Evolutionary conservation across 64 coral and sea anemone species (phyloP).

Genomic region (Anthopleura sola): DNA sequence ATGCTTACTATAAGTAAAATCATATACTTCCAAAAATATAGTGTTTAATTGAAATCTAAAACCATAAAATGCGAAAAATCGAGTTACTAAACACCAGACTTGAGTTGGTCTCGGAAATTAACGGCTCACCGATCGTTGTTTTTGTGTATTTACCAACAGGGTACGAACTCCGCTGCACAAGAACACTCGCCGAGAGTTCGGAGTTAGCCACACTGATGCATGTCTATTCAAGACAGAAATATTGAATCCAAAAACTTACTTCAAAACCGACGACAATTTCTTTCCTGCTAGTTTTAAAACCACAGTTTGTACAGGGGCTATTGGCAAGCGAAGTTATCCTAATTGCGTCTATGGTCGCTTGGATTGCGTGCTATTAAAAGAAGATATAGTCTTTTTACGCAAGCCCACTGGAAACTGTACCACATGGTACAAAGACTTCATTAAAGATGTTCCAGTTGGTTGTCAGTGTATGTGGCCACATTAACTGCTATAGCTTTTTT

Average conservation of each 20-base stretch:
- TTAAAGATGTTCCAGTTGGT: conserved; percentile 15
- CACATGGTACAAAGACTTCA: conserved; percentile 28
- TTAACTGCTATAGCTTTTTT: neutral
- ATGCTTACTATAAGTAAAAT: no score
- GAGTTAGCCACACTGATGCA: neutral
- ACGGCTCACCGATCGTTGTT: no score
- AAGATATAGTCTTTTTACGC: conserved; percentile 34
- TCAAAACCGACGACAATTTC: conserved; percentile 34
- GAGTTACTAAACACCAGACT: no score
- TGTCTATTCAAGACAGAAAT: conserved; percentile 4
- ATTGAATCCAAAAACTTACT: conserved; percentile 6
- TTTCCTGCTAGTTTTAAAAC: conserved; percentile 12
- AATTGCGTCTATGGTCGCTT: conserved; percentile 16
- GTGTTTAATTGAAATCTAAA: no score
- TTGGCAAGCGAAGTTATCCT: neutral
- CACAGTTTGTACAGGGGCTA: conserved; percentile 10
- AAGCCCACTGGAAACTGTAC: conserved; percentile 25
- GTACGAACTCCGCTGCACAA: neutral
- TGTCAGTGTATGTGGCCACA: conserved; percentile 47
- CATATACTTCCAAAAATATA: no score
- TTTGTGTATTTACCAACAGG: no score
- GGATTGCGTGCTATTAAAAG: conserved; percentile 34
- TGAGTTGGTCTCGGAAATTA: no score
- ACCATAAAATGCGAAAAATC: no score
- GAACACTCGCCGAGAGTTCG: neutral